phyloP scores from a whole-genome alignment of 1,140 invertebrate genomes.

The Hylaeus volcanicus region DNA sequence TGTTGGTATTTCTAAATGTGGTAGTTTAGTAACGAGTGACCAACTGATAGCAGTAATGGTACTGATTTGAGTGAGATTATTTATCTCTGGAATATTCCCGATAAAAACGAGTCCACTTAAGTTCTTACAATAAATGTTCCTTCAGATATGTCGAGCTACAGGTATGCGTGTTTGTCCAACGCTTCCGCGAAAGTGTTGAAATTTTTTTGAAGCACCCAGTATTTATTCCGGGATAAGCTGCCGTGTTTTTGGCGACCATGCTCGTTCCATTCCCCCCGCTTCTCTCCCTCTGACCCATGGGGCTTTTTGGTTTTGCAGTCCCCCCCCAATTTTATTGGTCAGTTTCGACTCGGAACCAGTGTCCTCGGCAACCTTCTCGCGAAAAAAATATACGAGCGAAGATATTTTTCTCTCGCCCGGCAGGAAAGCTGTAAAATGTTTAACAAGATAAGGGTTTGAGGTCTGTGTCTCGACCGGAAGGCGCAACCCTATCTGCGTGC shows the following conservation, averaged over 20 bases:
- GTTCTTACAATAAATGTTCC: no score
- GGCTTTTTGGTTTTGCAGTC: not conserved
- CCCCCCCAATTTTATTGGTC: not conserved
- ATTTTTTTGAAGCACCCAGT: no score
- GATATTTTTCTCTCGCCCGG: conserved; percentile 20
- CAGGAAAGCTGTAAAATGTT: conserved; percentile 29
- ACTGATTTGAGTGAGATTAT: no score
- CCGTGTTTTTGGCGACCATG: conserved; percentile 20
- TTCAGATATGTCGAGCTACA: no score
- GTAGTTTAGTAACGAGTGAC: no score
- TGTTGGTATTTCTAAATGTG: no score
- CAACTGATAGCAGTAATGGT: no score
- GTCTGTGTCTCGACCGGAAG: not conserved
- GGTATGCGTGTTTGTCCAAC: no score
- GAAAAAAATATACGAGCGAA: conserved; percentile 26
- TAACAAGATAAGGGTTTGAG: conserved; percentile 15
- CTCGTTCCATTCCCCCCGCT: conserved; percentile 24
- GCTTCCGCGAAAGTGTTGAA: no score
- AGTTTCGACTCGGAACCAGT: not conserved
- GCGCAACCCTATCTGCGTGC: not conserved
- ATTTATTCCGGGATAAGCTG: not conserved
- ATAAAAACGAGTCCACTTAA: no score
- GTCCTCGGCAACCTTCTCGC: not conserved
- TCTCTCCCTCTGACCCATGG: not conserved
- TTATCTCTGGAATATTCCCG: no score